Evolutionary conservation across 1,140 invertebrate genomes (phyloP).

Genomic region (Zaprionus lachaisei): DNA sequence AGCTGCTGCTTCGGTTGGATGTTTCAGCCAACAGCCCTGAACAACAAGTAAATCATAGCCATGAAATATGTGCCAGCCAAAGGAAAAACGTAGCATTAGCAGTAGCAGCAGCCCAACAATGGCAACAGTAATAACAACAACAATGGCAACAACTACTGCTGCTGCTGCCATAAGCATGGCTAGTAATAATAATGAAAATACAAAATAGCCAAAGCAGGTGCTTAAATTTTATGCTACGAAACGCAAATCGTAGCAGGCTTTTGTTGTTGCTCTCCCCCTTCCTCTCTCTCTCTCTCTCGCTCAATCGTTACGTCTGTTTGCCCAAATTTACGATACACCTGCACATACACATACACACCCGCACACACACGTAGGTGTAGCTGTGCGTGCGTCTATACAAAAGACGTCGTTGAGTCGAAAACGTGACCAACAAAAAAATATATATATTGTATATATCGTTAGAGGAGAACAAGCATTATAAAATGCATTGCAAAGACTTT

Average conservation of each 20-base stretch:
- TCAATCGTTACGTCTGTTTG: slow-evolving; percentile 46
- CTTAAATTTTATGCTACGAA: slow-evolving; percentile 61
- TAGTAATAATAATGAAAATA: slow-evolving; percentile 78
- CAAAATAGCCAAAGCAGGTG: slow-evolving; percentile 59
- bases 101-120: slow-evolving; percentile 1
- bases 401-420: slow-evolving; percentile 41
- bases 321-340: slow-evolving; percentile 65
- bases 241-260: slow-evolving; percentile 64
- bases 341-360: slow-evolving; percentile 13
- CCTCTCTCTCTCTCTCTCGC: neutral
- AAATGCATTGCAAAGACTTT: slow-evolving; percentile 69
- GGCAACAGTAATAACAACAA: slow-evolving; percentile 22
- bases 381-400: slow-evolving; percentile 25
- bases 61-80: slow-evolving; percentile 76
- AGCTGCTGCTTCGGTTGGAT: slow-evolving; percentile 21
- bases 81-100: slow-evolving; percentile 38
- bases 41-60: slow-evolving; percentile 81
- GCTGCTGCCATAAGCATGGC: slow-evolving; percentile 32
- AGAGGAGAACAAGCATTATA: slow-evolving; percentile 48
- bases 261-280: slow-evolving; percentile 45
- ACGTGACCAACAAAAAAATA: slow-evolving; percentile 61
- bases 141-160: slow-evolving; percentile 11
- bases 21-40: slow-evolving; percentile 70
- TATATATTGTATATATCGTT: slow-evolving; percentile 30
- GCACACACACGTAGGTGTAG: slow-evolving; percentile 6